A percentile compares a stretch with the other conserved stretches of the same genome.
Conservation (phyloP, 2,113 vertebrate species). For the Oncorhynchus masou region DNA sequence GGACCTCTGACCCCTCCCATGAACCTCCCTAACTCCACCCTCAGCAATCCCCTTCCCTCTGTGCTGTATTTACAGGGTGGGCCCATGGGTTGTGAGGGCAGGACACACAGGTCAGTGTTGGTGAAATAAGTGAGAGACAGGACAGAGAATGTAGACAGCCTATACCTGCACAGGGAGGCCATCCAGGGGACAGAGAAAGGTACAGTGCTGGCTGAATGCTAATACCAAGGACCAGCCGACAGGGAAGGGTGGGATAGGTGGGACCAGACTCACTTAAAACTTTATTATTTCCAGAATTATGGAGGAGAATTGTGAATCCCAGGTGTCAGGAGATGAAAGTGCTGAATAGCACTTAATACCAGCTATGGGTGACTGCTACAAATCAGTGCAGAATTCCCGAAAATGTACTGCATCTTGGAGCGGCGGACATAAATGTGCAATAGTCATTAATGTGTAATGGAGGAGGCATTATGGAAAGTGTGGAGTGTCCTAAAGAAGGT, state of each 20-base stretch:
- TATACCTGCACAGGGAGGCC: too few relatives aligned
- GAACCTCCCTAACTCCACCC: too few relatives aligned
- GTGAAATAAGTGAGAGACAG: not conserved
- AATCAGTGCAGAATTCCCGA: constrained; percentile 12
- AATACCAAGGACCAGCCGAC: not conserved
- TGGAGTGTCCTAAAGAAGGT: constrained; percentile 31
- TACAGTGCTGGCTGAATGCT: not conserved
- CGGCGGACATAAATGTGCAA: constrained; percentile 48
- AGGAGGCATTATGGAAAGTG: constrained; percentile 40
- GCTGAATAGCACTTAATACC: constrained; percentile 17
- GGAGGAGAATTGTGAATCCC: constrained; percentile 22
- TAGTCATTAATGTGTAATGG: constrained; percentile 42
- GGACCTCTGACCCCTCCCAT: not conserved
- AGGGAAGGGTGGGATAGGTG: too few relatives aligned
- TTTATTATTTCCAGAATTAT: constrained; percentile 1
- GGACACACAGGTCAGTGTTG: not conserved
- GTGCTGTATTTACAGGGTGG: too few relatives aligned
- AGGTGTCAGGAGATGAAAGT: not conserved
- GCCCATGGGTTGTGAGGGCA: not conserved
- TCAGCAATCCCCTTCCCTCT: too few relatives aligned
- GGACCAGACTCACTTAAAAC: not conserved
- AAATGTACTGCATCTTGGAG: constrained; percentile 31
- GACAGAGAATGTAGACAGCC: not conserved
- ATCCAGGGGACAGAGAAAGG: not conserved
- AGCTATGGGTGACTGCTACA: constrained; percentile 4